A percentile compares a stretch with the other conserved stretches of the same genome.
These are phyloP conservation scores for Hippocampus kuda DNA, from an alignment of 2,797 vertebrate species.

Conservation along the genomic window DNA sequence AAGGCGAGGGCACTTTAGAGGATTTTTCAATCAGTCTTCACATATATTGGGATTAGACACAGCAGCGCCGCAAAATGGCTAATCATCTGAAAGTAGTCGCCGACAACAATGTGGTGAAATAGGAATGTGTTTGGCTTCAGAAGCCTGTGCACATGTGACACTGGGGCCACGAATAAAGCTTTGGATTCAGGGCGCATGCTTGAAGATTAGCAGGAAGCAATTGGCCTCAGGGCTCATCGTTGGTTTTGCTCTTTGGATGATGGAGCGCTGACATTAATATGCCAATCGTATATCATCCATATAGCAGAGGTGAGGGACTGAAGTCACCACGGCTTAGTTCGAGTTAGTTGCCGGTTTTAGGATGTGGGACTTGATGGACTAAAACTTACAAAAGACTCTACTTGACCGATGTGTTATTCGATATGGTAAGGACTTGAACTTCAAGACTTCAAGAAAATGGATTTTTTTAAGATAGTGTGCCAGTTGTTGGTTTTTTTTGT, in stretches of 20 bases:
- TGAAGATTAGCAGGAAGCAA: not conserved
- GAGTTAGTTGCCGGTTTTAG: too few relatives aligned
- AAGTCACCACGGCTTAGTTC: too few relatives aligned
- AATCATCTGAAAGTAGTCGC: not conserved
- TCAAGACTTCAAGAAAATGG: too few relatives aligned
- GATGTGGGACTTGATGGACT: too few relatives aligned
- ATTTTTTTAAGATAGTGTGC: too few relatives aligned
- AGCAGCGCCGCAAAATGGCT: not conserved
- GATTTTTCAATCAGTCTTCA: conserved; percentile 1
- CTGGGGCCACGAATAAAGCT: not conserved
- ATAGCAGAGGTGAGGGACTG: too few relatives aligned
- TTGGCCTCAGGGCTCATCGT: not conserved
- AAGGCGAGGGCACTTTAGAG: not conserved
- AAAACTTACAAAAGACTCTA: too few relatives aligned
- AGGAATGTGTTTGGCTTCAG: not conserved
- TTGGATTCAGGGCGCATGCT: not conserved
- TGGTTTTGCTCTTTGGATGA: not conserved
- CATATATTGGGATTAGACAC: not conserved
- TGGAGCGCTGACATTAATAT: not conserved
- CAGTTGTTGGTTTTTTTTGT: too few relatives aligned
- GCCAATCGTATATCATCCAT: not conserved
- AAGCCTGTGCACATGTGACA: not conserved
- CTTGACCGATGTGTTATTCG: too few relatives aligned
- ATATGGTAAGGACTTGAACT: too few relatives aligned
- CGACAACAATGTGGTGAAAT: not conserved